Evolutionary conservation across 1,140 invertebrate species (phyloP).

Genomic region (Bradynema listronoti): DNA sequence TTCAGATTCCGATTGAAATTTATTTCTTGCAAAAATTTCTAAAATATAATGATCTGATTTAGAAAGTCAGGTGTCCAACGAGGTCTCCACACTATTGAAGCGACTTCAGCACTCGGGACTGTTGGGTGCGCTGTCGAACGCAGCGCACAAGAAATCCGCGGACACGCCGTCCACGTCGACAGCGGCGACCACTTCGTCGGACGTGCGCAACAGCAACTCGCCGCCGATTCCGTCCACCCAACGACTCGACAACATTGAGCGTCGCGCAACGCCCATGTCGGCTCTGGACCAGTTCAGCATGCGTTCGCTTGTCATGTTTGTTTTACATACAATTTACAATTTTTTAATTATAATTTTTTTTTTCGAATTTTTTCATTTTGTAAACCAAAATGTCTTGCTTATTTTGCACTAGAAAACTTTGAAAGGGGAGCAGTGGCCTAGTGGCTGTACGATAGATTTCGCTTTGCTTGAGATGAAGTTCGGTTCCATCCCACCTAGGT

Average conservation of each 20-base stretch:
- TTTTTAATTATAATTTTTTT: no score
- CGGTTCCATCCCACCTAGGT: no score
- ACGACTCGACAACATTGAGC: slow-evolving; percentile 28
- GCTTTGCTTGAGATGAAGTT: no score
- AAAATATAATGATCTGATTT: slow-evolving; percentile 21
- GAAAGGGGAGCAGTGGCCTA: no score
- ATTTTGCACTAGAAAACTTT: no score
- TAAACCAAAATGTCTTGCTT: no score
- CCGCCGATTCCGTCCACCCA: slow-evolving; percentile 33
- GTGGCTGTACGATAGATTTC: no score
- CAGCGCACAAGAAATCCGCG: slow-evolving; percentile 13
- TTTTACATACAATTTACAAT: no score
- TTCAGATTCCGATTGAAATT: slow-evolving; percentile 1
- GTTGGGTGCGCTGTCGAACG: slow-evolving; percentile 8
- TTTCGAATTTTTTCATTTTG: no score
- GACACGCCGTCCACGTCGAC: slow-evolving; percentile 12
- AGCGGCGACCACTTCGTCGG: neutral
- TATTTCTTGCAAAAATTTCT: slow-evolving; percentile 18
- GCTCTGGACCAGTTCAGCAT: slow-evolving; percentile 41
- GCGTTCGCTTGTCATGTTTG: slow-evolving; percentile 41
- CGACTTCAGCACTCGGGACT: slow-evolving; percentile 23
- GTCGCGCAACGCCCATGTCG: slow-evolving; percentile 21
- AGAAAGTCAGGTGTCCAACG: slow-evolving; percentile 12
- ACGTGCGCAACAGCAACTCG: slow-evolving; percentile 16
- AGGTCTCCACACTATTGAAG: slow-evolving; percentile 20